Conservation (phyloP, 2,888 invertebrate genomes). For the Monopis laevigella region DNA sequence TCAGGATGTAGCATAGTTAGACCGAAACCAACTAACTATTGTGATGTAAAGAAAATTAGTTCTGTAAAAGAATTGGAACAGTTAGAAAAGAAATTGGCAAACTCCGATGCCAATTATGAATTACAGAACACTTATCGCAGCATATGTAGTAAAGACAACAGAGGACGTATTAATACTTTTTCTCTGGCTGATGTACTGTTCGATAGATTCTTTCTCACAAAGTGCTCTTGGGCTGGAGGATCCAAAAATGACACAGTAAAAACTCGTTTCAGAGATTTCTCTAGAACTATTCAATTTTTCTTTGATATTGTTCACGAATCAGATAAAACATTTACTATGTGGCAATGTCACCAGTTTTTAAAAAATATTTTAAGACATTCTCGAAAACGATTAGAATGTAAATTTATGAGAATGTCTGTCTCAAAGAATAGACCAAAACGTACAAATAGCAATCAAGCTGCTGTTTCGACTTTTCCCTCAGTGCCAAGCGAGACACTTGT, state of each 20-base stretch:
- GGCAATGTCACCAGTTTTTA: constrained; percentile 13
- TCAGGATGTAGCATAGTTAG: too few species aligned
- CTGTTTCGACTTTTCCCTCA: too few species aligned
- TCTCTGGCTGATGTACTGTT: constrained; percentile 12
- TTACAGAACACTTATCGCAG: constrained; percentile 1
- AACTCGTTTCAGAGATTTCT: constrained; percentile 15
- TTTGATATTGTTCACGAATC: constrained; percentile 13
- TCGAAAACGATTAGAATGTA: constrained; percentile 6
- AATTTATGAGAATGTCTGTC: not conserved
- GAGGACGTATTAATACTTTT: constrained; percentile 9
- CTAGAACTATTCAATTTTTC: constrained; percentile 13
- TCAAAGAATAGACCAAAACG: not conserved
- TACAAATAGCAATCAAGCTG: too few species aligned
- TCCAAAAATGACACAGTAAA: constrained; percentile 12
- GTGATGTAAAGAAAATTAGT: too few species aligned
- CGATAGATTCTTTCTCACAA: constrained; percentile 3
- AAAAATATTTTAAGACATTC: constrained; percentile 14
- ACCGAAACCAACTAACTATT: too few species aligned
- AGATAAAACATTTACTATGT: constrained; percentile 12
- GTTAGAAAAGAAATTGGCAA: constrained; percentile 7
- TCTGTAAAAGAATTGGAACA: constrained; percentile 7
- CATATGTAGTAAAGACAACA: constrained; percentile 1
- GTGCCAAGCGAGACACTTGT: too few species aligned
- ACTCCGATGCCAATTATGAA: not conserved
- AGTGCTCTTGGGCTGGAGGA: constrained; percentile 14